A percentile compares a stretch with the other conserved stretches of the same genome.
These are phyloP conservation scores for Dasyurus viverrinus DNA, from an alignment of 2,113 vertebrate species.

Conservation along the genomic window DNA sequence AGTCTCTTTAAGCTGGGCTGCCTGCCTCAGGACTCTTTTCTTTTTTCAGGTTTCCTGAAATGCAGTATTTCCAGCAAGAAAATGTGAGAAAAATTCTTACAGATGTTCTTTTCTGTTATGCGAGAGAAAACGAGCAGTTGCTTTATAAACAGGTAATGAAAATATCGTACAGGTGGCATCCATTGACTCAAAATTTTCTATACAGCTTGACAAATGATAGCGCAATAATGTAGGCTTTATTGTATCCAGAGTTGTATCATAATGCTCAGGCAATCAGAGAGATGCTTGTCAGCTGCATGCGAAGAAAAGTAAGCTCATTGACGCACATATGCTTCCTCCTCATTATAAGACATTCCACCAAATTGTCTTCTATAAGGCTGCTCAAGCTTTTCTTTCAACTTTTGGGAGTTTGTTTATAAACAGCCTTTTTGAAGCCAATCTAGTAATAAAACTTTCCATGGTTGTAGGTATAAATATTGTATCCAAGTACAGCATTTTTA, in stretches of 20 bases:
- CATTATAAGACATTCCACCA: conserved; percentile 64
- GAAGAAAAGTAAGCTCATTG: conserved; percentile 74
- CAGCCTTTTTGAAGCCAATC: conserved; percentile 58
- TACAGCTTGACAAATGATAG: conserved; percentile 79
- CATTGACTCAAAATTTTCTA: conserved; percentile 80
- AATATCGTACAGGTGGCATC: conserved; percentile 83
- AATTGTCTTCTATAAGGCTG: conserved; percentile 75
- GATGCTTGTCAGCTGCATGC: conserved; percentile 76
- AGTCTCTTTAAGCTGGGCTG: conserved; percentile 51
- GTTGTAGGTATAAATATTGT: conserved; percentile 62
- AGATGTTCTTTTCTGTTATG: conserved; percentile 98
- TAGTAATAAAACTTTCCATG: conserved; percentile 72
- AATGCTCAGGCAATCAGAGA: conserved; percentile 79
- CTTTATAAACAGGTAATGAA: conserved; percentile 98
- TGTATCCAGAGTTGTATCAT: conserved; percentile 78
- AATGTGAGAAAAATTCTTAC: conserved; percentile 97
- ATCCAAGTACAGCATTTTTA: conserved; percentile 56
- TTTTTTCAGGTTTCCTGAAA: conserved; percentile 95
- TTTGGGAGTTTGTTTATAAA: conserved; percentile 75
- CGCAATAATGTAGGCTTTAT: conserved; percentile 79
- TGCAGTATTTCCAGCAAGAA: conserved; percentile 97
- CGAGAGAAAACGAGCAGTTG: conserved; percentile 97
- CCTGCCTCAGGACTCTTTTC: conserved; percentile 68
- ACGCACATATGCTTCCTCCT: conserved; percentile 77
- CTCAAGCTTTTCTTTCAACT: conserved; percentile 76